Evolutionary conservation across 2,797 vertebrate genomes (phyloP), one percentile per base, ranked within the genome.

Genomic region (Nyctibius grandis): DNA sequence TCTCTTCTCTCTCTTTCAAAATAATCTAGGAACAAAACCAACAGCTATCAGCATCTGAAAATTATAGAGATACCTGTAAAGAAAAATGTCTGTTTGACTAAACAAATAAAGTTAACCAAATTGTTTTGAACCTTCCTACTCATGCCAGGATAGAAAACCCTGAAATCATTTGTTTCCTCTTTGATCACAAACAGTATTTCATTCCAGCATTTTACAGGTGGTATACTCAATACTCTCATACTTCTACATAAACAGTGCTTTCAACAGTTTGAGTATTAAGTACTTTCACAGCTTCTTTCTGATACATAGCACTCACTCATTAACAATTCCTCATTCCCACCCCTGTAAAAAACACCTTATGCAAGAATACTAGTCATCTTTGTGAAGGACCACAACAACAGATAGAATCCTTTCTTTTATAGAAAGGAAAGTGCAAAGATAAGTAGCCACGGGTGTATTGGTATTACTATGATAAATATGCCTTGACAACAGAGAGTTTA

Each of bases 1-100:
- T 99, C 88, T 99, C 99, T 95, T 99, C 99, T 82, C 99, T 98
- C 96, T 99, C 99, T 96, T 99, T 99, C 95, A 99, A 97, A 95
- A 99, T 99, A 84, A 99, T 99, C 99, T 99, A 93, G 33, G 89
- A 75, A 94, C 48, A 97, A 95, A 96, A 61, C 2, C 61, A 96
- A 50, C 31, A 91, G 36, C 44, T 65, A 42, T 91, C 45, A 96
- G 47, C 26, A 85, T 13, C 19, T 57, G 12, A 45, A 78, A 84
- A 34, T 33, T 9, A 44, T 6, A 50, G 9, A 29, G 8, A 61
- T 23, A 65, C 6, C 21, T 54, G 28, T 57, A 59, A 77, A 68
- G 9, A 77, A 56, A 40, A 29, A 20, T 0, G 11, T 16, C 13
- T 8, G 4, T n/a, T 59, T 70, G 54, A 56, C 33, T 38, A 38